These are phyloP conservation scores for Dione juno DNA, from an alignment of 2,888 invertebrate genomes.

Conservation along the genomic window DNA sequence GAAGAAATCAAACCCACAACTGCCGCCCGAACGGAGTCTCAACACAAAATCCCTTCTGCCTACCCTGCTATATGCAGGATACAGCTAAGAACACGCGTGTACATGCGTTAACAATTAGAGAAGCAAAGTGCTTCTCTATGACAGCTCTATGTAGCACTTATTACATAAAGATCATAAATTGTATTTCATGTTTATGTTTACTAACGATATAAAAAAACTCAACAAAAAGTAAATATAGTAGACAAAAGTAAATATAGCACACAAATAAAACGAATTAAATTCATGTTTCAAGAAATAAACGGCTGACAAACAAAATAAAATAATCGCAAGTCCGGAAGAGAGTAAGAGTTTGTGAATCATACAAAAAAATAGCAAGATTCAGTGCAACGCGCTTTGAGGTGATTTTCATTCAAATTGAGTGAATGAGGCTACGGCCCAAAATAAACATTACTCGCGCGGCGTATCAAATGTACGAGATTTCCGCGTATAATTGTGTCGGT, in stretches of 20 bases:
- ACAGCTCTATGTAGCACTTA: too few relatives aligned
- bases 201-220: too few relatives aligned
- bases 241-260: background rate
- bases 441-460: constrained; percentile 50
- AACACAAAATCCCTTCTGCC: too few relatives aligned
- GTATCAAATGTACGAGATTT: constrained; percentile 46
- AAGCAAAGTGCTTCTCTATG: too few relatives aligned
- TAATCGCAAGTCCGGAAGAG: constrained; percentile 30
- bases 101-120: too few relatives aligned
- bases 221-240: background rate
- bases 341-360: constrained; percentile 44
- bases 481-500: constrained; percentile 30
- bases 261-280: background rate
- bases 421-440: constrained; percentile 43
- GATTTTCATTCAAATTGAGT: constrained; percentile 46
- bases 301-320: background rate
- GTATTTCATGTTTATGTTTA: too few relatives aligned
- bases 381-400: constrained; percentile 43
- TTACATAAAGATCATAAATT: too few relatives aligned
- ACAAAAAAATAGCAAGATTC: constrained; percentile 38
- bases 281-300: background rate
- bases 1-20: too few relatives aligned
- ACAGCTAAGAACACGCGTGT: too few relatives aligned
- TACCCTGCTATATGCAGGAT: too few relatives aligned
- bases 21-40: too few relatives aligned